Evolutionary conservation across 2,888 invertebrate genomes (phyloP).

Genomic region (Ethmia dodecea): DNA sequence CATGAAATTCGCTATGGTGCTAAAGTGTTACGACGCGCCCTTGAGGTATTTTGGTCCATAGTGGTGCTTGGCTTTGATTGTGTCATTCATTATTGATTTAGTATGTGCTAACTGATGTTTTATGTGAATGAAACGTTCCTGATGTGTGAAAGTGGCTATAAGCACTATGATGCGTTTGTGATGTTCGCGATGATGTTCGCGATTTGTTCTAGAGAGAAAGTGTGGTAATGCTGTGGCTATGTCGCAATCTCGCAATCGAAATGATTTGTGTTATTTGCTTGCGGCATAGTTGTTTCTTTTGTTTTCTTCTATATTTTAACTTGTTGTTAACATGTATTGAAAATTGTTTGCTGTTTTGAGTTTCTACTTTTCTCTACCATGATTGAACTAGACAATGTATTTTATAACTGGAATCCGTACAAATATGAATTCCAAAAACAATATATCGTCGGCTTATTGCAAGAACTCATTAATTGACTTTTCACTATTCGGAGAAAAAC

Average conservation of each 20-base stretch:
- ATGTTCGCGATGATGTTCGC: constrained; percentile 29
- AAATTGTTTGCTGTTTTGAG: no score
- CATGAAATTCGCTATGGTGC: constrained; percentile 29
- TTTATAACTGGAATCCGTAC: no score
- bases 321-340: no score
- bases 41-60: constrained; percentile 27
- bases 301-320: constrained; percentile 13
- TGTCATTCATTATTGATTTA: constrained; percentile 20
- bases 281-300: constrained; percentile 17
- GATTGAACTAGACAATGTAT: no score
- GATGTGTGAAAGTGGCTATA: constrained; percentile 20
- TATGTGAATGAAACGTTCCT: neutral
- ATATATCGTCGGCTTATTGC: no score
- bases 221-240: constrained; percentile 34
- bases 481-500: no score
- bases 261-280: constrained; percentile 25
- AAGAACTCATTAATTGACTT: no score
- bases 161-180: constrained; percentile 12
- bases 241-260: constrained; percentile 38
- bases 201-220: constrained; percentile 42
- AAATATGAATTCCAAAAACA: no score
- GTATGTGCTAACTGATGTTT: neutral
- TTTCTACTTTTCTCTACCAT: no score
- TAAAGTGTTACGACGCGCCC: constrained; percentile 23
- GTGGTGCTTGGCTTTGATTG: constrained; percentile 14